Percentiles rank a stretch among this genome's conserved stretches.
These are phyloP conservation scores for Varecia variegata DNA, from an alignment of 2,797 vertebrate genomes.

Conservation along the genomic window DNA sequence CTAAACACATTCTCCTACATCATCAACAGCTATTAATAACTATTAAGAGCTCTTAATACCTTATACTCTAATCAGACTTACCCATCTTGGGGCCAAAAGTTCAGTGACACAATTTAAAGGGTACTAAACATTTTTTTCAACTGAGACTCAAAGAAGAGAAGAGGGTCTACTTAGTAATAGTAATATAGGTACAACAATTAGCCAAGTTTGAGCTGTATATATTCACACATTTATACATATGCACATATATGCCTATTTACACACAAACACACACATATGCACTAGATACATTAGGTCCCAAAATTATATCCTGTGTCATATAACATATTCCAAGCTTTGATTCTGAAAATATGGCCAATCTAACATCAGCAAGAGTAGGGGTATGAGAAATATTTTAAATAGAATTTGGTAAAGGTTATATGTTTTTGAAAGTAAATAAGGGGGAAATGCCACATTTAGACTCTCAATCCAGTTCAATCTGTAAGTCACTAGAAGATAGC, in stretches of 20 bases:
- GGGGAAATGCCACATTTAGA: neutral
- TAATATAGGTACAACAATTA: neutral
- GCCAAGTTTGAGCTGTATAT: neutral
- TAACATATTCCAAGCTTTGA: neutral
- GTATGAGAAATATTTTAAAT: neutral
- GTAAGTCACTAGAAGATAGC: constrained; percentile 1
- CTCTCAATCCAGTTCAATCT: neutral
- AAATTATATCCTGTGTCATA: neutral
- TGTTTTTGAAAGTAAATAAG: neutral
- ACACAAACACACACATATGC: neutral
- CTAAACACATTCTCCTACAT: neutral
- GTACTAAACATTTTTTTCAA: neutral
- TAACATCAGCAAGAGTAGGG: neutral
- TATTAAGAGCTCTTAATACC: neutral
- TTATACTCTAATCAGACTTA: neutral
- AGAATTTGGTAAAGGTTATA: neutral
- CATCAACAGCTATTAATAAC: neutral
- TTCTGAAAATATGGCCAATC: neutral
- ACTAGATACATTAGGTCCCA: neutral
- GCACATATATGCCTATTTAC: neutral
- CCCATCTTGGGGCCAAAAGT: neutral
- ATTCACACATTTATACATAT: neutral
- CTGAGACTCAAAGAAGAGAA: neutral
- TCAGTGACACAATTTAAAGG: neutral
- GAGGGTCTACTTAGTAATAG: neutral